These are phyloP conservation scores for Leptarthrus brevirostris DNA, from an alignment of 2,888 invertebrate species.

Conservation along the genomic window DNA sequence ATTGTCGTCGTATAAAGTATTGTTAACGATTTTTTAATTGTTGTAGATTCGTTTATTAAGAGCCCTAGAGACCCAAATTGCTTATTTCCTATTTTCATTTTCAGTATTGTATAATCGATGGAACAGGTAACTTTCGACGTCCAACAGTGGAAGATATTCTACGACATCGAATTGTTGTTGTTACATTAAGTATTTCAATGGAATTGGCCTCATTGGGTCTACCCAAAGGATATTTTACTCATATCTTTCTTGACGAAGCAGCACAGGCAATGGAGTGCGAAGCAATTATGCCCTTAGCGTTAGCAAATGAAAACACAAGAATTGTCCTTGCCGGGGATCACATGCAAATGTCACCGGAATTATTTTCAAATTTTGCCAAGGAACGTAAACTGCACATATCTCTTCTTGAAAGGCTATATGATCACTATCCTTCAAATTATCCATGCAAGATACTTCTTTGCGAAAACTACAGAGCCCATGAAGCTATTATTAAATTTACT, in stretches of 20 bases:
- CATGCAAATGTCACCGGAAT: constrained; percentile 85
- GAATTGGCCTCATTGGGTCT: constrained; percentile 77
- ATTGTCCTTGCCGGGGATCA: constrained; percentile 88
- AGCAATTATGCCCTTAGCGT: constrained; percentile 80
- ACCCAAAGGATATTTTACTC: constrained; percentile 76
- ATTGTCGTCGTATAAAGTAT: too few species aligned
- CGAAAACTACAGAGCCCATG: constrained; percentile 86
- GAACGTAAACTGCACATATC: constrained; percentile 79
- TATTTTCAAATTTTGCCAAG: constrained; percentile 79
- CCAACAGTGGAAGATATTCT: constrained; percentile 79
- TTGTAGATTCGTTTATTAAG: too few species aligned
- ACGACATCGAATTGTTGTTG: constrained; percentile 79
- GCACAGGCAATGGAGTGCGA: constrained; percentile 90
- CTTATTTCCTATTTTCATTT: too few species aligned
- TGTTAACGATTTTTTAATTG: too few species aligned
- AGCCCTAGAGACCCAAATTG: too few species aligned
- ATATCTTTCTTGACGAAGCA: constrained; percentile 87
- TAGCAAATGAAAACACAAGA: constrained; percentile 78
- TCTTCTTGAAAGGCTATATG: constrained; percentile 81
- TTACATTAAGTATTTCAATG: constrained; percentile 83
- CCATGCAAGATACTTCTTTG: constrained; percentile 83
- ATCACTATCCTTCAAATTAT: constrained; percentile 78
- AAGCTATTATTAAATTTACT: constrained; percentile 83
- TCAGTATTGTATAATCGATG: constrained; percentile 80
- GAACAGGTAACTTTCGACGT: constrained; percentile 73